Evolutionary conservation across 2,113 vertebrate species (phyloP).

Genomic region (Brienomyrus brachyistius): DNA sequence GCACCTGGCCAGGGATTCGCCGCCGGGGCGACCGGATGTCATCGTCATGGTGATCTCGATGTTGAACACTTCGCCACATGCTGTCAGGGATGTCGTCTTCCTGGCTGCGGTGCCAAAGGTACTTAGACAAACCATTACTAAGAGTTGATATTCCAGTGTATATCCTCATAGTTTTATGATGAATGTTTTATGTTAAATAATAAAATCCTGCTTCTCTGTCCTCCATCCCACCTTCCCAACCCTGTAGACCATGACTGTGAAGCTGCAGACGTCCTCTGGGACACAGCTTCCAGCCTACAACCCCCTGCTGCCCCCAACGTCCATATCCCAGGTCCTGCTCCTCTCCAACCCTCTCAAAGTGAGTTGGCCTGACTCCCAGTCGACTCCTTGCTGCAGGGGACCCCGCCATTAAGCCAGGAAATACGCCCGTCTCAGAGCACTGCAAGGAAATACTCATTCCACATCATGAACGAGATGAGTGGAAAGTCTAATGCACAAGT

Average conservation of each 20-base stretch:
- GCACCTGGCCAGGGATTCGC: constrained; percentile 86
- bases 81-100: constrained; percentile 72
- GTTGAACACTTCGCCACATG: constrained; percentile 81
- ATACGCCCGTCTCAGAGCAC: neutral
- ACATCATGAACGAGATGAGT: neutral
- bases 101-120: constrained; percentile 97
- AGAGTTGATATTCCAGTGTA: neutral
- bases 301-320: constrained; percentile 80
- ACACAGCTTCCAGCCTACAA: constrained; percentile 82
- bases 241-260: constrained; percentile 83
- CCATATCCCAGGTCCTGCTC: constrained; percentile 94
- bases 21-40: constrained; percentile 71
- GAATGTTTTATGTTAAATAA: no score
- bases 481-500: neutral
- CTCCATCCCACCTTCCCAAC: constrained; percentile 24
- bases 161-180: neutral
- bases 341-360: constrained; percentile 87
- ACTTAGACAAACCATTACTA: neutral
- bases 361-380: constrained; percentile 26
- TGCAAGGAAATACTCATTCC: neutral
- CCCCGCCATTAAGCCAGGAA: neutral
- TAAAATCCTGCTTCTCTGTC: neutral
- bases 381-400: neutral
- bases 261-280: constrained; percentile 86
- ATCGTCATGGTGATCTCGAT: constrained; percentile 88